Conservation (phyloP, 2,888 invertebrate genomes). For the Caenorhabditis sinica region DNA sequence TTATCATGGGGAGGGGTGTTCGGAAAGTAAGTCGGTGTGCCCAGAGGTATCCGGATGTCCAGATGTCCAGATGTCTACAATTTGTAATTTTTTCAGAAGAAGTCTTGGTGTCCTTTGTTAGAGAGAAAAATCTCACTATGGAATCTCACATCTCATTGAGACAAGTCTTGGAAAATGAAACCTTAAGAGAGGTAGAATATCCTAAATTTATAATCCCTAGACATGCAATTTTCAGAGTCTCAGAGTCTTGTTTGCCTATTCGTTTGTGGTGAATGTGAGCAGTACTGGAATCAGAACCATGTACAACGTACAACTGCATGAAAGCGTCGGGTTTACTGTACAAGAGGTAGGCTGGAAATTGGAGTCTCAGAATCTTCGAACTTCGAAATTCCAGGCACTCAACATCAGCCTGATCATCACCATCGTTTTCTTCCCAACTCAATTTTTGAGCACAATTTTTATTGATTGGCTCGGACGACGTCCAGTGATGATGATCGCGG, state of each 20-base stretch:
- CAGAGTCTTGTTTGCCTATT: conserved; percentile 2
- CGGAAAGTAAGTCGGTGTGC: conserved; percentile 51
- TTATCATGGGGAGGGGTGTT: conserved; percentile 28
- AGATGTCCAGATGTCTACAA: no score
- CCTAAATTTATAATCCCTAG: background rate
- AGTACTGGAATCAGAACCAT: background rate
- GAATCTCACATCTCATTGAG: conserved; percentile 15
- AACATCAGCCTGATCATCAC: conserved; percentile 48
- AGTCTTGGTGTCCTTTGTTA: background rate
- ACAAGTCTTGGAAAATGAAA: conserved; percentile 39
- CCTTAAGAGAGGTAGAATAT: conserved; percentile 29
- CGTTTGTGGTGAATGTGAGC: background rate
- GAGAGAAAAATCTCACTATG: conserved; percentile 29
- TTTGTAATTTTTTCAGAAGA: conserved; percentile 30
- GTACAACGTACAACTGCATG: background rate
- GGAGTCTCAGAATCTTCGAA: background rate
- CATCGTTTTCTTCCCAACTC: conserved; percentile 52
- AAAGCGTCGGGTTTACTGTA: conserved; percentile 14
- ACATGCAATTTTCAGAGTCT: conserved; percentile 23
- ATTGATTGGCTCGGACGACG: conserved; percentile 64
- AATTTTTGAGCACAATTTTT: conserved; percentile 56
- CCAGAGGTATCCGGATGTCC: no score
- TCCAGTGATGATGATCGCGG: conserved; percentile 45
- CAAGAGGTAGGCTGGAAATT: conserved; percentile 7
- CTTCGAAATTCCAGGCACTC: conserved; percentile 34